Base-by-base conservation (phyloP, 1,140 invertebrate species). In the Oscheius sp. region DNA sequence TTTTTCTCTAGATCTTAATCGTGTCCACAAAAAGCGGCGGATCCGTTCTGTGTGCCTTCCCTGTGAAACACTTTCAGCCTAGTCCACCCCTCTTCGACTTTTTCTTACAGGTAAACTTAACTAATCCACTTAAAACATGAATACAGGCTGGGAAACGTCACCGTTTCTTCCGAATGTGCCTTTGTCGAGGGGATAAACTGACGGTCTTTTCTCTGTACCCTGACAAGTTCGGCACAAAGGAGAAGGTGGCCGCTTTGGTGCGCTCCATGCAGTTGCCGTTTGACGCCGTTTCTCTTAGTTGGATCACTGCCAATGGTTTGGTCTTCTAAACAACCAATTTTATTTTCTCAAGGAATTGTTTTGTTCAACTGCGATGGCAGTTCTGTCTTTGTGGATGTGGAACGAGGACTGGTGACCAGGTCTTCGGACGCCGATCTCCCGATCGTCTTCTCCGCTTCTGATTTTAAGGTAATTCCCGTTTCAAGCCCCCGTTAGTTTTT, bases 371-470 rank as follows among this genome's bases (percentile, higher is more conserved):
- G 4, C 20, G 32, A 45, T n/a, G 32, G 69, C 26, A 35, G 36
- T 7, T 55, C 49, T 55, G 49, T 23, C 4, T 7, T 13, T 26
- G 49, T 55, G 31, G 42, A 71, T 29, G 59, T 61, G 26, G 69
- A 71, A 20, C 63, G 46, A 34, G 61, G 61, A 35, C 34, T 61
- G 10, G 1, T 35, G 1, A 46, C n/a, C 13, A 36, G 45, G 59
- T 31, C 34, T 28, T 66, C 38, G 36, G 55, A 92, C n/a, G 91
- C 93, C 58, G 92, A 95, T 85, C 91, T 93, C 18, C 90, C 92
- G 68, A 87, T 97, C 36, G 71, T 82, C 32, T 81, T 84, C 49
- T 68, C 52, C 20, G 76, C 64, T 15, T 72, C 75, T 15, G 68
- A 79, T 32, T 79, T 79, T 49, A 79, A 79, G 59, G 42, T 78